Conservation (phyloP, 92 coral and sea anemone genomes). For the Porites divaricata region DNA sequence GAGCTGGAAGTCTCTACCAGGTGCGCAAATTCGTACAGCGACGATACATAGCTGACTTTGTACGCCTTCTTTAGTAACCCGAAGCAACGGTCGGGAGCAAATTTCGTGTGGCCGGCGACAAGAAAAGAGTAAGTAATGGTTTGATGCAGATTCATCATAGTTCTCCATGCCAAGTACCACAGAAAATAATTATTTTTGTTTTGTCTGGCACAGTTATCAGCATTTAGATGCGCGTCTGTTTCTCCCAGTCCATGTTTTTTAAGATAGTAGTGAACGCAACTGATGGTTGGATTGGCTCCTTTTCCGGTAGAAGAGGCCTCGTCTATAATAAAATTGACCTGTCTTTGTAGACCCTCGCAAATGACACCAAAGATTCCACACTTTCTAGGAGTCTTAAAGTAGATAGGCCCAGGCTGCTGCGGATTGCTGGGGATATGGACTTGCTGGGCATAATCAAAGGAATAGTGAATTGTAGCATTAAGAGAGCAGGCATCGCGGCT, state of each 20-base stretch:
- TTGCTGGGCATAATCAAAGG: too few relatives aligned
- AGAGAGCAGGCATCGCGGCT: conserved; percentile 38
- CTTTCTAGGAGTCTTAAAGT: background rate
- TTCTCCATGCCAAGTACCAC: conserved; percentile 48
- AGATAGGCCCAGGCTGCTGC: background rate
- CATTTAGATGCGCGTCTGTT: too few relatives aligned
- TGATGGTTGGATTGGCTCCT: too few relatives aligned
- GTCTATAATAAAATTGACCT: too few relatives aligned
- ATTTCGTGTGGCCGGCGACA: conserved; percentile 63
- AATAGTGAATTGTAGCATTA: too few relatives aligned
- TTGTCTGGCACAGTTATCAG: too few relatives aligned
- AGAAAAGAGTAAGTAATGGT: conserved; percentile 55
- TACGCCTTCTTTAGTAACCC: conserved; percentile 60
- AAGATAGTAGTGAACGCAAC: too few relatives aligned
- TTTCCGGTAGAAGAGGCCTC: too few relatives aligned
- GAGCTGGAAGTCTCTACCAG: conserved; percentile 40
- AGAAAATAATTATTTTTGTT: background rate
- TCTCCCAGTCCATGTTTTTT: too few relatives aligned
- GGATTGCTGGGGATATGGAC: too few relatives aligned
- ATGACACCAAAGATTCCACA: too few relatives aligned
- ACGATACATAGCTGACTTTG: conserved; percentile 34
- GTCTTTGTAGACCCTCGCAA: too few relatives aligned
- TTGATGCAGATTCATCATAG: conserved; percentile 30
- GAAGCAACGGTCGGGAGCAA: conserved; percentile 67
- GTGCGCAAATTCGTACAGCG: conserved; percentile 41